Evolutionary conservation across 2,113 vertebrate genomes (phyloP), one percentile per base, ranked within the genome.

Genomic region (Platysternon megacephalum): DNA sequence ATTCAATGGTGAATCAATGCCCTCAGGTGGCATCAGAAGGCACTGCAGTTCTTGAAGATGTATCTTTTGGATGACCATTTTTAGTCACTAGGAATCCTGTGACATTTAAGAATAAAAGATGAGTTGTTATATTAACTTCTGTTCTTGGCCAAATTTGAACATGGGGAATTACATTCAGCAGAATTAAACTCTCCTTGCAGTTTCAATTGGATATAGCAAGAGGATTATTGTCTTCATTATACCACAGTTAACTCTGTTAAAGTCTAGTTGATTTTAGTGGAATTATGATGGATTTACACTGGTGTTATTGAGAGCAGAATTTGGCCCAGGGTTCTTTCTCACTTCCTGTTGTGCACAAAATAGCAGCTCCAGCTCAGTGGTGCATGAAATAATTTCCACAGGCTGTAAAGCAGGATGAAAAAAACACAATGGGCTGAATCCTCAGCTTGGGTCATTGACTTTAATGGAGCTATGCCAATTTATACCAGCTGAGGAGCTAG

Each of bases 401-500:
- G 85, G 61, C 82, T 87, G 55, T 92, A 85, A 95, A 92, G 87
- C 17, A 79, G 79, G 35, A 85, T 93, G 42, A 94, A 95, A 88
- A 95, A 95, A 94, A 65, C 80, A 49, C 65, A 85, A 91, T 76
- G 79, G 81, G 78, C 68, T 85, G 94, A 83, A 87, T 96, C 49
- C 56, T 93, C 49, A 92, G 85, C 56, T 85, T 53, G 53, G 94
- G 86, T 91, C 95, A 89, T 10, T 87, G 17, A 76, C 79, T 51
- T 94, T 94, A 91, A 87, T 91, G 46, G 87, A 96, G 65, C 68
- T 89, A 78, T 74, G 46, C 89, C 81, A 86, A 52, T 52, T 94
- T 91, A 48, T 42, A 42, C 12, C 80, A 7, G 80, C 82, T 88
- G 56, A 46, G 49, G 74, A 79, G 16, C 12, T 39, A 42, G 51